Percentiles rank a stretch among this genome's conserved stretches.
These are phyloP conservation scores for Pocillopora meandrina DNA, from an alignment of 92 coral and sea anemone species.

Conservation along the genomic window DNA sequence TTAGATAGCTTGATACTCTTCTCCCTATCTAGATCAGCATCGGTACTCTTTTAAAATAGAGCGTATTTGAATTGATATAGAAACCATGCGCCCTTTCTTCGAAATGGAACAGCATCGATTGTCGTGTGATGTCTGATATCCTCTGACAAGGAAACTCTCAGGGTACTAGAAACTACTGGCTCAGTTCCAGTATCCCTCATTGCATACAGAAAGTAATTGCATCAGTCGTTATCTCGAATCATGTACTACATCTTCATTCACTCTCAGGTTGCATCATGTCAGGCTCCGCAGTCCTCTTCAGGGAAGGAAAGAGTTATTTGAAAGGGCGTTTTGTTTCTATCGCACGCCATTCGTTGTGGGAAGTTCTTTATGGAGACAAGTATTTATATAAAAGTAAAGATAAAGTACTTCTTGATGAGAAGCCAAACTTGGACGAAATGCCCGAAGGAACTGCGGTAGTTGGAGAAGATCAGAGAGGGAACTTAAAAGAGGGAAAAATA, in stretches of 20 bases:
- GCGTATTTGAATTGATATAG: too few species aligned
- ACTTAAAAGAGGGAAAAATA: neutral
- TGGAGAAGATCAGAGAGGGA: neutral
- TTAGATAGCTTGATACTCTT: neutral
- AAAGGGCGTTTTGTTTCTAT: neutral
- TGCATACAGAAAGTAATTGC: neutral
- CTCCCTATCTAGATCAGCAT: neutral
- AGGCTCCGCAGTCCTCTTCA: conserved; percentile 13
- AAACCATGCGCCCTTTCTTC: neutral
- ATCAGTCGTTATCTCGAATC: neutral
- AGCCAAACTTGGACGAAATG: neutral
- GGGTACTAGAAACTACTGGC: too few species aligned
- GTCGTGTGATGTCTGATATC: too few species aligned
- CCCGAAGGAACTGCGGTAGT: neutral
- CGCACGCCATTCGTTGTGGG: neutral
- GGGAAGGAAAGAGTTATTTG: neutral
- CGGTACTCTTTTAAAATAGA: neutral
- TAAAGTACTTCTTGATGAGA: conserved; percentile 9
- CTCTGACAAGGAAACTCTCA: too few species aligned
- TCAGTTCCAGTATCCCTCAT: neutral
- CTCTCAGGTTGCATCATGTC: conserved; percentile 16
- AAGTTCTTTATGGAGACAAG: neutral
- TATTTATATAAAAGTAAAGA: neutral
- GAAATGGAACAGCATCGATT: too few species aligned
- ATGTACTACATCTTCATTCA: neutral